Percentiles rank a stretch among this genome's conserved stretches.
Evolutionary conservation across 2,888 invertebrate species (phyloP).

Genomic region (Meiosimyza decipiens): DNA sequence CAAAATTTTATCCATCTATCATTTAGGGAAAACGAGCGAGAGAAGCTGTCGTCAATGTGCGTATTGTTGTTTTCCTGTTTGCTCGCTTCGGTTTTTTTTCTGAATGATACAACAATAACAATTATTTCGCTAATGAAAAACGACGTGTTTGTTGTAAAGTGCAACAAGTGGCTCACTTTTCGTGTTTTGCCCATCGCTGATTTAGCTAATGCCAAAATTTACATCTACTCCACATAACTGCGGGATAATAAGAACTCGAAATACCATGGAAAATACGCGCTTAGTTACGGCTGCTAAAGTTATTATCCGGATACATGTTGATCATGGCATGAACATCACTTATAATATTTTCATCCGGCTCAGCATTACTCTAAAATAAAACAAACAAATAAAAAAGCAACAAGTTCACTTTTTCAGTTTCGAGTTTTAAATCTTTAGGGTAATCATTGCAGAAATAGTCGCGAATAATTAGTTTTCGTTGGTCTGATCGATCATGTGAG

Average conservation of each 20-base stretch:
- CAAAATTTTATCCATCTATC: too few species aligned
- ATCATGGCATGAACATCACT: too few species aligned
- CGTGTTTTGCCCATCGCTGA: too few species aligned
- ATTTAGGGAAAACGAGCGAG: too few species aligned
- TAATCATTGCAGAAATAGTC: slow-evolving; percentile 79
- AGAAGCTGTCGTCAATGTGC: too few species aligned
- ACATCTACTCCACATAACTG: slow-evolving; percentile 88
- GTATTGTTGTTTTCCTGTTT: too few species aligned
- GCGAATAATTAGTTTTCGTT: slow-evolving; percentile 78
- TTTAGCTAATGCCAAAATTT: slow-evolving; percentile 94
- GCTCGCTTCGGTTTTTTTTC: too few species aligned
- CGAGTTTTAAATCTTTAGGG: slow-evolving; percentile 67
- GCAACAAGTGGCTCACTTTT: too few species aligned
- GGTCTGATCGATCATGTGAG: slow-evolving; percentile 70
- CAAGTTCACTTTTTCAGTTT: slow-evolving; percentile 37
- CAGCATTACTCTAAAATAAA: slow-evolving; percentile 60
- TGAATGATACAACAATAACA: too few species aligned
- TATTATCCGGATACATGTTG: slow-evolving; percentile 81
- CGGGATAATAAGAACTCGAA: slow-evolving; percentile 91
- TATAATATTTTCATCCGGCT: slow-evolving; percentile 73
- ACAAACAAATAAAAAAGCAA: slow-evolving; percentile 33
- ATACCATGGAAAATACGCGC: slow-evolving; percentile 96
- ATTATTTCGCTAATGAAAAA: too few species aligned
- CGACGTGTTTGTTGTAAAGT: too few species aligned
- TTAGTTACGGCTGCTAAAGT: slow-evolving; percentile 86